These are phyloP conservation scores for Ecdyonurus torrentis DNA, from an alignment of 2,888 invertebrate species.

Conservation along the genomic window DNA sequence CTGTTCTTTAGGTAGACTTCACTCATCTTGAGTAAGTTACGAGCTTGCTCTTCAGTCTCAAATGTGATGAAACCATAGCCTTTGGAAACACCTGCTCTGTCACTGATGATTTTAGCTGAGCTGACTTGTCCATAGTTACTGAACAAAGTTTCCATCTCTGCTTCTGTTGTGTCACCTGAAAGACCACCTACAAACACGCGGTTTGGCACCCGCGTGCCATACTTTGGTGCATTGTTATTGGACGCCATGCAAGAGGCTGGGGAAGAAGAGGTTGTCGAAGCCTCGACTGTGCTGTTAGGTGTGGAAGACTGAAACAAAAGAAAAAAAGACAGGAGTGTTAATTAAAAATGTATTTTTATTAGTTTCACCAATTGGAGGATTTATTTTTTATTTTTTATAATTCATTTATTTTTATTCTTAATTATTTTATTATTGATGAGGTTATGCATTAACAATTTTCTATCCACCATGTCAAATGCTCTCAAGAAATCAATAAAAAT, in stretches of 20 bases:
- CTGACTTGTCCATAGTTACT: conserved; percentile 75
- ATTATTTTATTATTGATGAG: too few species aligned
- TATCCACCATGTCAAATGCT: too few species aligned
- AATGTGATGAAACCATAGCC: conserved; percentile 75
- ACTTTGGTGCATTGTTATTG: conserved; percentile 33
- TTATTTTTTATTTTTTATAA: too few species aligned
- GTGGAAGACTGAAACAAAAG: conserved; percentile 6
- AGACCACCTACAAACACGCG: conserved; percentile 95
- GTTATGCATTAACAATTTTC: too few species aligned
- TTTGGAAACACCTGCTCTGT: conserved; percentile 87
- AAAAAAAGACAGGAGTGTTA: too few species aligned
- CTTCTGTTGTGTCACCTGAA: conserved; percentile 81
- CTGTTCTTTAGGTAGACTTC: conserved; percentile 41
- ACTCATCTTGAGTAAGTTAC: conserved; percentile 17
- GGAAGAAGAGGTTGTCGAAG: conserved; percentile 11
- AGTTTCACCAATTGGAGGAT: too few species aligned
- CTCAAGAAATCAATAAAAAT: too few species aligned
- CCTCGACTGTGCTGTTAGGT: conserved; percentile 9
- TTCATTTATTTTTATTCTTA: too few species aligned
- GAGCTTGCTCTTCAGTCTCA: conserved; percentile 36
- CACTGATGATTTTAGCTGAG: conserved; percentile 84
- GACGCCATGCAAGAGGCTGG: conserved; percentile 17
- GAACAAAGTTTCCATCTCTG: conserved; percentile 80
- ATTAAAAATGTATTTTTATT: too few species aligned
- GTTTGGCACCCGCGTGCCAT: conserved; percentile 76